These are phyloP conservation scores for Tribolium madens DNA, from an alignment of 1,140 invertebrate species.

Conservation along the genomic window DNA sequence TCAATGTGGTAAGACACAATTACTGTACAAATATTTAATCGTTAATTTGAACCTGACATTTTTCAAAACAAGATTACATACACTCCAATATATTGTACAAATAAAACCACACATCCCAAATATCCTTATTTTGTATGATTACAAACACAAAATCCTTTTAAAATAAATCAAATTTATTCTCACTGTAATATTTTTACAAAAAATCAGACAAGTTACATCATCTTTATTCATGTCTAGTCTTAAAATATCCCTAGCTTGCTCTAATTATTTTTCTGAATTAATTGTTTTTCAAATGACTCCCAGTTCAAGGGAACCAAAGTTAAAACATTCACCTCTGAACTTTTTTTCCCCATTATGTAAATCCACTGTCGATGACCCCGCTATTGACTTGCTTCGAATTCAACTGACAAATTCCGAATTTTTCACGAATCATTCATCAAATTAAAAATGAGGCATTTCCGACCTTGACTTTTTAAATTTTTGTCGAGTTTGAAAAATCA, in stretches of 20 bases:
- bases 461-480: background rate
- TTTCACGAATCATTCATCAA: background rate
- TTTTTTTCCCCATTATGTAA: slow-evolving; percentile 8
- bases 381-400: background rate
- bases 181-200: background rate
- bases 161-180: too few relatives aligned
- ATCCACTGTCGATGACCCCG: slow-evolving; percentile 9
- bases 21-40: background rate
- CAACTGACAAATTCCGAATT: background rate
- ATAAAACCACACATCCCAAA: background rate
- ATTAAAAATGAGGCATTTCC: background rate
- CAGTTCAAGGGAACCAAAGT: background rate
- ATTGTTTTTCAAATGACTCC: background rate
- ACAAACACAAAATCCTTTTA: too few relatives aligned
- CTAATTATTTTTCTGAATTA: background rate
- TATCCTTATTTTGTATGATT: background rate
- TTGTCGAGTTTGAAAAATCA: background rate
- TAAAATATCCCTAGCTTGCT: background rate
- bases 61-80: slow-evolving; percentile 2
- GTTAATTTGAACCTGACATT: slow-evolving; percentile 2
- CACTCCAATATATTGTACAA: background rate
- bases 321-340: slow-evolving; percentile 1
- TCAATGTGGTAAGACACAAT: background rate
- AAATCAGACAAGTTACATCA: background rate
- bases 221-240: background rate